Evolutionary conservation across 2,113 vertebrate genomes (phyloP), one percentile per base, ranked within the genome.

Genomic region (Otolemur garnettii): DNA sequence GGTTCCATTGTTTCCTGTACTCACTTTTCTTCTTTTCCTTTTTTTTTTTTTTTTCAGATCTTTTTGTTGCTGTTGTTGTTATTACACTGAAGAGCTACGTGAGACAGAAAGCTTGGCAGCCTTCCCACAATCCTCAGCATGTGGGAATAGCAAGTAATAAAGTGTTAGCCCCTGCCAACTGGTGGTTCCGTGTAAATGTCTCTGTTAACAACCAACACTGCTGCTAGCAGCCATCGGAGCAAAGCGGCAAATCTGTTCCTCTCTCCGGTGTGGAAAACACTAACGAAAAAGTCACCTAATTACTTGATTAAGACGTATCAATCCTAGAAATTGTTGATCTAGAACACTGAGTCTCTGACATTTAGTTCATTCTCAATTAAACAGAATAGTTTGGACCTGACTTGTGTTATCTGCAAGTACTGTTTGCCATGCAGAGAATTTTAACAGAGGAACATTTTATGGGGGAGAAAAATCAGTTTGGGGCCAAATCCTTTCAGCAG

Each of bases 171-270:
- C 99, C 99, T 99, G 99, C 99, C 99, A 99, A 99, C 99, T 99
- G 99, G 99, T 99, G 99, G 99, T 99, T 99, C 99, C 98, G 98
- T 99, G 99, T 99, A 99, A 99, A 99, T 98, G 99, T 99, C 99
- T 99, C 99, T 99, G 99, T 99, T 99, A 99, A 99, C 98, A 99
- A 96, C 98, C 99, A 98, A 98, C 99, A 99, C 99, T 98, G 97
- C 98, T 99, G 99, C 99, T 99, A 97, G 98, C 98, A 98, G 98
- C 98, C 99, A 99, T 98, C 98, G 97, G 99, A 99, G 98, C 98
- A 99, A 99, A 99, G 98, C 99, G 93, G 98, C 97, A 97, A 98
- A 99, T 98, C 98, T 99, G 99, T 98, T 99, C 98, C 96, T 97
- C 98, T 98, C 98, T 98, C 95, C 96, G 93, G 97, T 79, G 78